phyloP scores from a whole-genome alignment of 2,888 invertebrate species.

The Bhutanitis thaidina region DNA sequence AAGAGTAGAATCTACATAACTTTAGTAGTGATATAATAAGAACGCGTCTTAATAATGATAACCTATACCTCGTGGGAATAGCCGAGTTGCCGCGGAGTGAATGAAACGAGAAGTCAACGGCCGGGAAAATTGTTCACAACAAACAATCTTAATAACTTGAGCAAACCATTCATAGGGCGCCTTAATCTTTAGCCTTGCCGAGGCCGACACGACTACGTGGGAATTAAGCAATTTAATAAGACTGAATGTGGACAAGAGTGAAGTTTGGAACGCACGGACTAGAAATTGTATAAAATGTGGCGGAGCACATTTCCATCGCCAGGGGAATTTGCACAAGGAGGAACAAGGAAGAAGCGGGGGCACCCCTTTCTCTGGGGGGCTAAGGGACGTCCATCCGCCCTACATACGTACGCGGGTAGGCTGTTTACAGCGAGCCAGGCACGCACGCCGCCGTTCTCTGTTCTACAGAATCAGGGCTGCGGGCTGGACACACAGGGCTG shows the following conservation, averaged over 20 bases:
- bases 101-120: conserved; percentile 65
- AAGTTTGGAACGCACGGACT: conserved; percentile 61
- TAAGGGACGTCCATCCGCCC: conserved; percentile 70
- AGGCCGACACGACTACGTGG: conserved; percentile 26
- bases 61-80: conserved; percentile 32
- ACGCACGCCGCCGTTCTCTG: conserved; percentile 73
- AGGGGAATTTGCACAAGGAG: conserved; percentile 80
- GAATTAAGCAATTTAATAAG: conserved; percentile 30
- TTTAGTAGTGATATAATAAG: background rate
- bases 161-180: conserved; percentile 50
- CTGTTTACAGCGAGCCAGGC: conserved; percentile 75
- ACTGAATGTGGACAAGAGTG: conserved; percentile 38
- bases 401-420: conserved; percentile 70
- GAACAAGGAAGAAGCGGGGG: conserved; percentile 76
- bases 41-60: conserved; percentile 25
- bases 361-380: conserved; percentile 70
- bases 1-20: too few species aligned
- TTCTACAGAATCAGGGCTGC: conserved; percentile 76
- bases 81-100: conserved; percentile 41
- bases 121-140: conserved; percentile 55
- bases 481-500: conserved; percentile 74
- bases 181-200: conserved; percentile 38
- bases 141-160: conserved; percentile 58
- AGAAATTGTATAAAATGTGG: conserved; percentile 80
- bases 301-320: conserved; percentile 79